Evolutionary conservation across 2,113 vertebrate species (phyloP), one percentile per base, ranked within the genome.

Genomic region (Hepsetus odoe): DNA sequence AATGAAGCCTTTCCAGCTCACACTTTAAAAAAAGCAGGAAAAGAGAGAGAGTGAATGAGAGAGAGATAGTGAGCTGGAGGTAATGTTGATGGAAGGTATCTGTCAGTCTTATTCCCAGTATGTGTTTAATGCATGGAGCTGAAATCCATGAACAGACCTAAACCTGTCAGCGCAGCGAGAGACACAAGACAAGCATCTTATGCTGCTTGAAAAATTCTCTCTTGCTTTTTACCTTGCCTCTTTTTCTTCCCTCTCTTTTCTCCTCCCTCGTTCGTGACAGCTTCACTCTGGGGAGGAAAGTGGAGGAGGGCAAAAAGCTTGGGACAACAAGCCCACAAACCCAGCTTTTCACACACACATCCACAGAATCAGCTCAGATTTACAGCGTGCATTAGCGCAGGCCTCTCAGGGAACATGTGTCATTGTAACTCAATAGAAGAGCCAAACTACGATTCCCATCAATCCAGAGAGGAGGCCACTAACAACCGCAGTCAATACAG

Each of bases 1-100:
- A 98, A 98, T 98, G 97, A 98, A 97, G 94, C 94, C 96, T 98
- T 97, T 98, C 93, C 95, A 96, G 96, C 95, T 95, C 95, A 95
- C 91, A 95, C 93, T 92, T 84, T 73, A 12, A 72, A 71, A 46
- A 26, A 40, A 55, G 55, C 24, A 65, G 20, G 38, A 61, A 78
- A 30, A 53, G 30, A 69, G 18, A 88, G 87, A 93, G 90, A 90
- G 86, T 28, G 46, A 62, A 53, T 18, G 59, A 22, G 28, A 24
- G 49, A 46, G 46, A 72, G 72, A 59, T 80, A 86, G 81, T 78
- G 40, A 49, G 91, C 91, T 92, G 89, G 90, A 91, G 91, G 90
- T 55, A 94, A 94, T 95, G 65, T 93, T 94, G 94, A 96, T 93
- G 93, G 92, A 94, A 93, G 91, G 94, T 94, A 95, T 96, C 95